Conservation (phyloP, 2,113 vertebrate species). For the Scophthalmus maximus region DNA sequence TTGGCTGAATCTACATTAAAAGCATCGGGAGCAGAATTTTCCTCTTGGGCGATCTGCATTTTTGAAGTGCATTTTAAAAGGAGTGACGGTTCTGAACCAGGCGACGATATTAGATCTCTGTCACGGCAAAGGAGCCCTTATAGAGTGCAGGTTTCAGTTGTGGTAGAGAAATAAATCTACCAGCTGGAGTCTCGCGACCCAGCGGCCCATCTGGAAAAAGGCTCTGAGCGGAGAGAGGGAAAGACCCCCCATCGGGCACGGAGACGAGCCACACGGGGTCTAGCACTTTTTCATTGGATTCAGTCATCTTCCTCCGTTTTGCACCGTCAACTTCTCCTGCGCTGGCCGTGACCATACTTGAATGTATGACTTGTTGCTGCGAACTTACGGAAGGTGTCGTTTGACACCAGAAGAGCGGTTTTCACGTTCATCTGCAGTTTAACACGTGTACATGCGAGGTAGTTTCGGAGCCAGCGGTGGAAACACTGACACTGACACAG, state of each 20-base stretch:
- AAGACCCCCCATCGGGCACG: slow-evolving; percentile 33
- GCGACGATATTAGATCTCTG: too few relatives aligned
- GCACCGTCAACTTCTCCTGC: not conserved
- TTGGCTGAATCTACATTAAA: too few relatives aligned
- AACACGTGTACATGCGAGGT: not conserved
- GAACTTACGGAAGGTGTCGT: not conserved
- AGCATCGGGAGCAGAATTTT: not conserved
- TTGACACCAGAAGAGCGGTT: not conserved
- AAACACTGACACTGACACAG: not conserved
- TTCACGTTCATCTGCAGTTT: not conserved
- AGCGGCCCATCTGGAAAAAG: slow-evolving; percentile 69
- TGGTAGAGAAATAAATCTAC: slow-evolving; percentile 65
- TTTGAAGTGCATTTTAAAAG: not conserved
- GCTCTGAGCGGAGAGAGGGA: slow-evolving; percentile 31
- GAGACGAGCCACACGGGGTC: not conserved
- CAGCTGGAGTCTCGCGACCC: slow-evolving; percentile 60
- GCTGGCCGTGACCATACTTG: not conserved
- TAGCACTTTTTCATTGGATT: not conserved
- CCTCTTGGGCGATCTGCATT: not conserved
- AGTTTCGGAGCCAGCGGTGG: not conserved
- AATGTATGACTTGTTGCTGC: not conserved
- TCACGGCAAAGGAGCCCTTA: too few relatives aligned
- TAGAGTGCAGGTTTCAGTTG: slow-evolving; percentile 38
- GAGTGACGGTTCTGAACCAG: not conserved
- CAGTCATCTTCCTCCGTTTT: not conserved